These are phyloP conservation scores for Stegophylla sp. DNA, from an alignment of 2,888 invertebrate species.

Conservation along the genomic window DNA sequence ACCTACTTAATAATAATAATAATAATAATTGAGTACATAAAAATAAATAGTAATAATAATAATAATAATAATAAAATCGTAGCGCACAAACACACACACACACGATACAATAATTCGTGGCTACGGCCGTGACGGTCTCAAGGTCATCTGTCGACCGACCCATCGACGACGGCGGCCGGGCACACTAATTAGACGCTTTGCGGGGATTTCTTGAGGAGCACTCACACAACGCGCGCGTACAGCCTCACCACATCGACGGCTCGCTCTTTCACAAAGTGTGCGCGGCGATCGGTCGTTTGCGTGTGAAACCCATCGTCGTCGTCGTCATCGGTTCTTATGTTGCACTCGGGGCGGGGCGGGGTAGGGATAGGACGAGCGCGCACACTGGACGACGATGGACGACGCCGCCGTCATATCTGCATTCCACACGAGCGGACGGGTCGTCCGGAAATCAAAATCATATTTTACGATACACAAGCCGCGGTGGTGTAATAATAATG, in stretches of 20 bases:
- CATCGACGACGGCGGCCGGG: not conserved
- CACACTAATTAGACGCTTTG: conserved; percentile 38
- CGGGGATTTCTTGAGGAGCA: conserved; percentile 15
- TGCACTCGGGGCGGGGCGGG: not conserved
- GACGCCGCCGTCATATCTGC: conserved; percentile 13
- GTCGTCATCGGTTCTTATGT: not conserved
- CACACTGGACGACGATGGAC: conserved; percentile 5
- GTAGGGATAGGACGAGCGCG: conserved; percentile 17
- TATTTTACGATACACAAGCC: conserved; percentile 23
- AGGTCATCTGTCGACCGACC: conserved; percentile 32
- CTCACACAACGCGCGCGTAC: not conserved
- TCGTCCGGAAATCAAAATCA: conserved; percentile 45
- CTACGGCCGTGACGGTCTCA: not conserved
- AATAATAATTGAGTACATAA: too few relatives aligned
- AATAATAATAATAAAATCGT: conserved; percentile 25
- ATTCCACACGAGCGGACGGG: conserved; percentile 36
- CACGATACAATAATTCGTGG: conserved; percentile 20
- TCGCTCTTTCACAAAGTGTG: not conserved
- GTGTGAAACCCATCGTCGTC: not conserved
- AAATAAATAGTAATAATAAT: not conserved
- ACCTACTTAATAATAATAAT: not conserved
- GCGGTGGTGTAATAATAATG: not conserved
- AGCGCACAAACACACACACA: conserved; percentile 2
- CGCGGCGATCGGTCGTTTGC: not conserved
- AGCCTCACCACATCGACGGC: not conserved